A percentile compares a stretch with the other conserved stretches of the same genome.
These are phyloP conservation scores for Etheostoma perlongum DNA, from an alignment of 2,797 vertebrate species.

Conservation along the genomic window DNA sequence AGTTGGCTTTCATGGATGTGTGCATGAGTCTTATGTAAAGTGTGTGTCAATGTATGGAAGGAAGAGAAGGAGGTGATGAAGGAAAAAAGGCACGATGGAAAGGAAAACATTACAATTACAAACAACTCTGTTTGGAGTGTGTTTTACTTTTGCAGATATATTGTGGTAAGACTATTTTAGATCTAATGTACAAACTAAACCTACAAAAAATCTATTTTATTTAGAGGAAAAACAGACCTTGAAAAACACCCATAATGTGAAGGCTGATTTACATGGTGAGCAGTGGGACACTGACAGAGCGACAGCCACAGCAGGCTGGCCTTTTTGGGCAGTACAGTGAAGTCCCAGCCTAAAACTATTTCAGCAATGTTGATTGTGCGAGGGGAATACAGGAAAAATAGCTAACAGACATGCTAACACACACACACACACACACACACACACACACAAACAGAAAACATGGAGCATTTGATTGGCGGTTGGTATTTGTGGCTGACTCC, in stretches of 20 bases:
- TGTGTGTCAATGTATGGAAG: neutral
- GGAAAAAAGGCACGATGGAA: neutral
- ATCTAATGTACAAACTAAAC: conserved; percentile 1
- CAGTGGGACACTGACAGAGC: conserved; percentile 22
- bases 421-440: conserved; percentile 13
- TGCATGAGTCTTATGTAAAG: conserved; percentile 1
- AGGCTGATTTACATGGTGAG: conserved; percentile 27
- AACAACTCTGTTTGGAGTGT: neutral
- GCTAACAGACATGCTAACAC: conserved; percentile 43
- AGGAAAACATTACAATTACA: neutral
- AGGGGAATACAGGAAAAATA: conserved; percentile 56
- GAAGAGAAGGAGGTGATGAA: neutral
- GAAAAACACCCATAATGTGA: conserved; percentile 15
- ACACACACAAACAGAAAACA: conserved; percentile 21
- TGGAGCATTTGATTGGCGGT: conserved; percentile 43
- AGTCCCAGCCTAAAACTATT: conserved; percentile 75
- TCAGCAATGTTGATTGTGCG: conserved; percentile 71
- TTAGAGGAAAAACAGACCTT: conserved; percentile 4
- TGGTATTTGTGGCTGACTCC: conserved; percentile 52
- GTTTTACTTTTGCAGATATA: conserved; percentile 11
- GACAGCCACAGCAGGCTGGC: conserved; percentile 47
- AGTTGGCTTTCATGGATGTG: neutral
- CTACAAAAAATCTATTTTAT: conserved; percentile 2
- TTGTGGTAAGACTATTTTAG: neutral
- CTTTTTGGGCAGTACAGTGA: conserved; percentile 73